Base-by-base conservation (phyloP, 2,113 vertebrate genomes). In the Oreochromis aureus region DNA sequence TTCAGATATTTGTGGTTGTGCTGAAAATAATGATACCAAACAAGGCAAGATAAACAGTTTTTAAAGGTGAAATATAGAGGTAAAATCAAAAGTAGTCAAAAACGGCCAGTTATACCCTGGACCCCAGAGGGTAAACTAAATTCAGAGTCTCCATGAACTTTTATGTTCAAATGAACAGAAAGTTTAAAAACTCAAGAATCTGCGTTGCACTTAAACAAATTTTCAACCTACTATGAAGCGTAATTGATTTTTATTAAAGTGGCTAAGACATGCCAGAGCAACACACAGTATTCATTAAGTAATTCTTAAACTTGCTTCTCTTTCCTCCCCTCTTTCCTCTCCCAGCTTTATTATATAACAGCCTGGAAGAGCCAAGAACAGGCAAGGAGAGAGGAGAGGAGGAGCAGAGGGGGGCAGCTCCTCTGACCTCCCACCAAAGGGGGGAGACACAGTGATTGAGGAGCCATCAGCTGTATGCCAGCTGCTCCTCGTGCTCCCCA, bases 371-470 rank as follows among this genome's bases (percentile, higher is more conserved):
- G 90, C 83, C 87, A 86, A 89, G 87, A 87, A 19, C 82, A 46
- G 55, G 61, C 86, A 87, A 82, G 80, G 87, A 88, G 81, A 89
- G 80, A 90, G 80, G 48, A 61, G 81, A 16, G 34, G 18, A 30
- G 27, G 85, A 55, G 80, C 71, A 82, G 39, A 34, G 54, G 82
- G 82, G 32, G 79, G 82, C 84, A 83, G 86, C 84, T 89, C 89
- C 90, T 81, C 81, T 95, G 91, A 94, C 91, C 93, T 94, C 93
- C 92, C 88, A 88, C 92, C 92, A 91, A 93, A 93, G 91, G 93
- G 89, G 93, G 92, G 93, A 91, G 90, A 93, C 83, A 79, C 89
- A 89, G 80, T 96, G 94, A 96, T 95, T 80, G 93, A 96, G 87
- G 85, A 93, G 89, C 91, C 93, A 91, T 95, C 95, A 93, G 84